Evolutionary conservation across 2,888 invertebrate genomes (phyloP).

Genomic region (Luperina testacea): DNA sequence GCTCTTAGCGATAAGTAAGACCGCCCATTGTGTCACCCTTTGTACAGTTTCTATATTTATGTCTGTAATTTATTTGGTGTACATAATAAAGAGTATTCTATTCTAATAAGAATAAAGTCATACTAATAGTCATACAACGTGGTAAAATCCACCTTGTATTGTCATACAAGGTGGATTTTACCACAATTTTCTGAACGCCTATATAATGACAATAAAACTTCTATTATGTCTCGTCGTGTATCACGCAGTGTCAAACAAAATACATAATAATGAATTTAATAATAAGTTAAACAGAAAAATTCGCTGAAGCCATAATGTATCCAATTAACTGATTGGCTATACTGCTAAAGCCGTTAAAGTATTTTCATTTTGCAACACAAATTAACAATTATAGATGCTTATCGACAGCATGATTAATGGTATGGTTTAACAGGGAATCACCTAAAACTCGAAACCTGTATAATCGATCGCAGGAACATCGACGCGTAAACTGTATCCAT

Average conservation of each 20-base stretch:
- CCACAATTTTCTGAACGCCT: no score
- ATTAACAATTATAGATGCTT: neutral
- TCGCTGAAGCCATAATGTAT: neutral
- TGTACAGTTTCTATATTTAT: no score
- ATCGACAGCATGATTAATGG: neutral
- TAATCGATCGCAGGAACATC: no score
- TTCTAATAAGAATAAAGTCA: no score
- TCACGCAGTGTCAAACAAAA: neutral
- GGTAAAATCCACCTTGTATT: neutral
- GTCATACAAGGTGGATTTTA: no score
- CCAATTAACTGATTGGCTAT: constrained; percentile 1
- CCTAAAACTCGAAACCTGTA: neutral
- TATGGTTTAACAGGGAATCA: neutral
- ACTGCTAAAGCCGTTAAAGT: neutral
- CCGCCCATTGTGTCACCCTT: no score
- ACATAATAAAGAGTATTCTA: no score
- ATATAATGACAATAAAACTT: neutral
- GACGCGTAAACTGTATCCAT: no score
- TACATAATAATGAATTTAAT: neutral
- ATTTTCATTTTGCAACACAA: constrained; percentile 4
- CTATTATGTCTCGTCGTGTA: neutral
- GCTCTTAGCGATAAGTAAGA: no score
- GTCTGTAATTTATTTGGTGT: no score
- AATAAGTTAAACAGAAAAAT: neutral
- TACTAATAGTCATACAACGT: no score